Base-by-base conservation (phyloP, 2,888 invertebrate genomes). In the Drosophila rellima region DNA sequence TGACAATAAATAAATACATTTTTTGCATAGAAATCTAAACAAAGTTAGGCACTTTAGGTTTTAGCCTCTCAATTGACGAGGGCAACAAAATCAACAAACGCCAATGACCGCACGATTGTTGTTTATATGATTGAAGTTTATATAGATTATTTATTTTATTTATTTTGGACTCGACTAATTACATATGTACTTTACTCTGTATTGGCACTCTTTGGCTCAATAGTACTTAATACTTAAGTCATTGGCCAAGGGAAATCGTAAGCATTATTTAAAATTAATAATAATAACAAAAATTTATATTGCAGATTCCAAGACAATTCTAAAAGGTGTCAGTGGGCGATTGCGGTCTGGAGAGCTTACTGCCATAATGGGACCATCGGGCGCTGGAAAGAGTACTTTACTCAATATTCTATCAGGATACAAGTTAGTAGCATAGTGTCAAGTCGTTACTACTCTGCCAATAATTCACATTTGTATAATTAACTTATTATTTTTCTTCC, bases 351-450 rank as follows among this genome's bases (percentile, higher is more conserved):
- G 98, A 74, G 97, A 98, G 92, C 94, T 98, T 90, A 98, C 98
- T 6, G 98, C 98, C 80, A 98, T 98, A 90, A 98, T 98, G 98
- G 98, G 98, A 13, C 98, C 98, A 40, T 98, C 98, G 0, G 98
- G 98, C 31, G 98, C 97, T 61, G 97, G 98, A 82, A 98, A 98
- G 93, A 97, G 97, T 54, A 98, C 98, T 0, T 94, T 98, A 17
- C 96, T 98, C 91, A 98, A 98, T 91, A 98, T 98, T 85, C 95
- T 98, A 74, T 98, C 98, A 18, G 98, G 98, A 92, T 98, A 98
- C 94, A 97, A 96, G 98, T 98, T 93, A 95, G 96, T 94, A 11
- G 2, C 17, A 10, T 17, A 18, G 10, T 17, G 17, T 17, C 15
- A 18, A 39, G 39, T 40, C 11, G 26, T 1, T 20, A 20, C n/a